Base-by-base conservation (phyloP, 2,113 vertebrate genomes). In the Salminus brasiliensis region DNA sequence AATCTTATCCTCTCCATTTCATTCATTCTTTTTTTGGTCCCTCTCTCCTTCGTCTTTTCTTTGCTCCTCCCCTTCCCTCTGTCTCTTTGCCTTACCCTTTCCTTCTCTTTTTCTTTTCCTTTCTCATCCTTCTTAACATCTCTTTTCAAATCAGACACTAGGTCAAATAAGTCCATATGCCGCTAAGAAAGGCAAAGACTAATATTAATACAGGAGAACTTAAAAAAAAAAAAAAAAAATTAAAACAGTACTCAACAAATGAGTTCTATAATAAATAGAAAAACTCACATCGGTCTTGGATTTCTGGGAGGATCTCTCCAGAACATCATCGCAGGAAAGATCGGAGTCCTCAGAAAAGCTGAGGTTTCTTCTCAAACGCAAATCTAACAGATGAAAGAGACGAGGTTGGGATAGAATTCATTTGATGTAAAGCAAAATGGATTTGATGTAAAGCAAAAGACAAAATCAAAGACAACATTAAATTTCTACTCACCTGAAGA, bases 341-440 rank as follows among this genome's bases (percentile, higher is more conserved):
- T 99, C 98, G 0, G 98, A 99, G 79, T 99, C 98, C 84, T 99
- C 98, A 0, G 98, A 99, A 89, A 97, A 97, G 83, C 98, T 99
- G 84, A 97, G 71, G 85, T 97, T 97, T 27, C 93, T 93, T 16
- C 95, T 94, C 0, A 97, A 89, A 78, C 95, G 95, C 83, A 95
- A 82, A 85, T 97, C 98, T 98, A 88, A n/a, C 70, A 59, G 62
- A 76, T 18, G 55, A 47, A 25, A 72, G 18, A 65, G 52, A 55
- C 10, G 8, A 63, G 1, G 21, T 7, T 55, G 34, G 70, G 21
- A 70, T 5, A 52, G 65, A 74, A 68, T 34, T 43, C 36, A 39
- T 59, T 73, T 43, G 25, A 6, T 30, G 10, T 45, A 41, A 60
- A 30, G 36, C 36, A 27, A 43, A 59, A n/a, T n/a, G n/a, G n/a